Evolutionary conservation across 2,113 vertebrate genomes (phyloP), one percentile per base, ranked within the genome.

Genomic region (Myrmophylax atrothorax): DNA sequence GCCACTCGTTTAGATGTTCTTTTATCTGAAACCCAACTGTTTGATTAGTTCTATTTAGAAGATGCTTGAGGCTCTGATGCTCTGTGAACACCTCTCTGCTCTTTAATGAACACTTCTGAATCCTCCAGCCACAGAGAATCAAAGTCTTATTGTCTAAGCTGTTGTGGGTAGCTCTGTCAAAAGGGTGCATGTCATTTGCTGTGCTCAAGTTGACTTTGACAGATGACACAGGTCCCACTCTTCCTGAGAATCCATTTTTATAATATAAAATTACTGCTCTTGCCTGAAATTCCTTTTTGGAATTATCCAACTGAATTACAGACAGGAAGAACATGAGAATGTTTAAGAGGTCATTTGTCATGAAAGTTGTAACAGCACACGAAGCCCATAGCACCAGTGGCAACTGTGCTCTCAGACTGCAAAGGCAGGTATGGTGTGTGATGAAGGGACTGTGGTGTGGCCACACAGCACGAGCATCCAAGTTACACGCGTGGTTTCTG

Each of bases 21-120:
- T 94, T 95, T 85, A 52, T 80, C n/a, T 80, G 70, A 94, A 93
- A 75, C 55, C 47, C 66, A 92, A 35, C 83, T 85, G 81, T 94
- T 93, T 91, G 91, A 96, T 96, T 93, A 90, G 81, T 94, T 52
- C 78, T 67, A 77, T 88, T 95, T 96, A 93, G 81, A 68, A 80
- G 37, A 74, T 2, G 33, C 87, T 88, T 72, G 84, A 94, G 93
- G 91, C 78, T 87, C 35, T 44, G 70, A 50, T 81, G 72, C 33
- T 88, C 38, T 87, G 7, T 49, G 60, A 92, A 76, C 83, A 94
- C 66, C 66, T 92, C 80, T 95, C 59, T 82, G 74, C 81, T 93
- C 70, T 40, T 91, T 89, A 91, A 91, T 74, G 93, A 96, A 94
- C 77, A 77, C 59, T 87, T 80, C 81, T 80, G 59, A 3, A 2